Evolutionary conservation across 2,797 vertebrate species (phyloP).

Genomic region (Macropodus opercularis): DNA sequence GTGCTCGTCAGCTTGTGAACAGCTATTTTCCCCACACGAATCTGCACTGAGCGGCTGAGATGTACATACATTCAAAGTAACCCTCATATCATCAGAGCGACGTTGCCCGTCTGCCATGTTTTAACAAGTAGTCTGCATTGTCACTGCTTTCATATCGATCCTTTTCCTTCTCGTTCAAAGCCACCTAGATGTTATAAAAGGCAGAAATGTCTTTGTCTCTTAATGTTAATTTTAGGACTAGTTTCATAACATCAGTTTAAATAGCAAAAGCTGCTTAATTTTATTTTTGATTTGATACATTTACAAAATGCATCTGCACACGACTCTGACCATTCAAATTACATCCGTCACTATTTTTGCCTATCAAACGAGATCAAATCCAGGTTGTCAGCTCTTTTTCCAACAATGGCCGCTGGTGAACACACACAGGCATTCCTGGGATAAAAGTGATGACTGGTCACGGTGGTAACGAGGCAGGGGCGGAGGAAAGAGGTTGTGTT

Average conservation of each 20-base stretch:
- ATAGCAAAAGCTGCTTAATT: conserved; percentile 1
- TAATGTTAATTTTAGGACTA: too few relatives aligned
- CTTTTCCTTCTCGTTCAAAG: too few relatives aligned
- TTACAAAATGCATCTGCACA: conserved; percentile 1
- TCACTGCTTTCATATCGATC: too few relatives aligned
- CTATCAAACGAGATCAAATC: conserved; percentile 63
- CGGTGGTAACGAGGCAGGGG: conserved; percentile 12
- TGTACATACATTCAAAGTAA: too few relatives aligned
- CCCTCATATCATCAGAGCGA: too few relatives aligned
- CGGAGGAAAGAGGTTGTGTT: conserved; percentile 21
- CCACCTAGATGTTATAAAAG: too few relatives aligned
- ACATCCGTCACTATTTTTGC: conserved; percentile 58
- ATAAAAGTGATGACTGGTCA: conserved; percentile 81
- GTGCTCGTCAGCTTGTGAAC: too few relatives aligned
- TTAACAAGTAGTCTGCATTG: too few relatives aligned
- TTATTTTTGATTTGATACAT: not conserved
- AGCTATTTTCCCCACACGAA: too few relatives aligned
- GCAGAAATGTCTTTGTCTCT: too few relatives aligned
- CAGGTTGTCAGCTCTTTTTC: conserved; percentile 76
- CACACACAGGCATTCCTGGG: conserved; percentile 47
- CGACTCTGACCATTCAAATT: conserved; percentile 38
- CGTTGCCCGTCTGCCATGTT: too few relatives aligned
- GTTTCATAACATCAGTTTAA: not conserved
- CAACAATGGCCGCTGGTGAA: conserved; percentile 54
- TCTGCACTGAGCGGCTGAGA: too few relatives aligned